These are phyloP conservation scores for Balaenoptera acutorostrata DNA, from an alignment of 2,113 vertebrate species.

Conservation along the genomic window DNA sequence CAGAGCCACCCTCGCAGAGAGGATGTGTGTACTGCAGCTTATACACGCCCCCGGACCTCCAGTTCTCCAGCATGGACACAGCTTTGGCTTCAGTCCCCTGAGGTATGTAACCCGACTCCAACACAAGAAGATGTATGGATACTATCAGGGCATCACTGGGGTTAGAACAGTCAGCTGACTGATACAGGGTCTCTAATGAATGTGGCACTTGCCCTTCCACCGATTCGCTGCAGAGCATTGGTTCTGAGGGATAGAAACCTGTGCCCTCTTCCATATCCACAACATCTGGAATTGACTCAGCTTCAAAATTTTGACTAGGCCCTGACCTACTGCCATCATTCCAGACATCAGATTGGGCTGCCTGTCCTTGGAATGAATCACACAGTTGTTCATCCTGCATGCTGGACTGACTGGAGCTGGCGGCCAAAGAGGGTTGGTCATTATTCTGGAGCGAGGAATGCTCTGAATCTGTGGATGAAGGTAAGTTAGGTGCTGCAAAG, in stretches of 20 bases:
- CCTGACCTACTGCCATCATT: constrained; percentile 71
- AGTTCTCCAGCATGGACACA: constrained; percentile 87
- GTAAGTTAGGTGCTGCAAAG: constrained; percentile 54
- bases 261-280: constrained; percentile 70
- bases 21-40: constrained; percentile 89
- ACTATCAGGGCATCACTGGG: constrained; percentile 88
- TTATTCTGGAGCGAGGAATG: constrained; percentile 69
- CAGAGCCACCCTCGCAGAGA: constrained; percentile 85
- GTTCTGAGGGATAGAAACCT: constrained; percentile 80
- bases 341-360: constrained; percentile 34
- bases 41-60: constrained; percentile 85
- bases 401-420: constrained; percentile 5
- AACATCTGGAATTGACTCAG: constrained; percentile 64
- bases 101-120: constrained; percentile 91
- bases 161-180: constrained; percentile 77
- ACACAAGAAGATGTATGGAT: constrained; percentile 89
- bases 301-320: constrained; percentile 69
- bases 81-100: constrained; percentile 83
- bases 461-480: constrained; percentile 64
- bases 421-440: constrained; percentile 55
- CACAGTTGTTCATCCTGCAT: constrained; percentile 4
- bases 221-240: constrained; percentile 93
- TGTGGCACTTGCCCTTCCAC: constrained; percentile 88
- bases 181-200: constrained; percentile 88
- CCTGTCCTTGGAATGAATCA: constrained; percentile 16